Conservation (phyloP, 2,888 invertebrate species). For the Drosophila koepferae region DNA sequence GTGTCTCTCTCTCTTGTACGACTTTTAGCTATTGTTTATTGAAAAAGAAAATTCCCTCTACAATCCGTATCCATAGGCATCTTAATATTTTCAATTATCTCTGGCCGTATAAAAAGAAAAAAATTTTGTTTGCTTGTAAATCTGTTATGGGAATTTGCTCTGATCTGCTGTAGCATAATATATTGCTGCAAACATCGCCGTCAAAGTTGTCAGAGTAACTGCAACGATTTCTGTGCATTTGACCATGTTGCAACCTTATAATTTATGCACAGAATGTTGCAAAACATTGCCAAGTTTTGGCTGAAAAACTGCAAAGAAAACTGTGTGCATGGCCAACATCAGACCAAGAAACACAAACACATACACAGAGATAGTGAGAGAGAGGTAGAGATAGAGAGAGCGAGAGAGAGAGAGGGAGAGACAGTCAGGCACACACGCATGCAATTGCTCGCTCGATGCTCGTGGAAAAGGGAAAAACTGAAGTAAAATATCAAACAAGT, state of each 20-base stretch:
- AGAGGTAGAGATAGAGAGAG: too few species aligned
- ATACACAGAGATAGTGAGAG: background rate
- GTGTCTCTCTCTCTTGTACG: too few species aligned
- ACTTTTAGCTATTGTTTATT: too few species aligned
- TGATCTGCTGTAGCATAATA: constrained; percentile 27
- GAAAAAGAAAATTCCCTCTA: background rate
- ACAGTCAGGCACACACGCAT: constrained; percentile 12
- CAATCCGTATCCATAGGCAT: background rate
- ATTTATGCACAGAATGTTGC: constrained; percentile 75
- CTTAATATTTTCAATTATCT: constrained; percentile 8
- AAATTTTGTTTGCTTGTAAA: constrained; percentile 1
- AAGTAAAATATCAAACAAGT: constrained; percentile 75
- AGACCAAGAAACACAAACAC: constrained; percentile 27
- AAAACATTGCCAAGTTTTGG: constrained; percentile 73
- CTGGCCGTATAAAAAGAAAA: background rate
- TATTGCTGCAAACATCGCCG: constrained; percentile 16
- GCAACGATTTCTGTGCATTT: constrained; percentile 46
- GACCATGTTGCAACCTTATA: constrained; percentile 59
- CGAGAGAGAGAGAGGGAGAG: too few species aligned
- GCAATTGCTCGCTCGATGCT: constrained; percentile 3
- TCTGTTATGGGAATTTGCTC: background rate
- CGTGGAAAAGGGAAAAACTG: constrained; percentile 10
- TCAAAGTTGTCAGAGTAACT: constrained; percentile 34
- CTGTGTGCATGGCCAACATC: constrained; percentile 55
- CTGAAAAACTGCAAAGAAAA: constrained; percentile 61